Evolutionary conservation across 2,888 invertebrate species (phyloP).

Genomic region (Tinea pellionella): DNA sequence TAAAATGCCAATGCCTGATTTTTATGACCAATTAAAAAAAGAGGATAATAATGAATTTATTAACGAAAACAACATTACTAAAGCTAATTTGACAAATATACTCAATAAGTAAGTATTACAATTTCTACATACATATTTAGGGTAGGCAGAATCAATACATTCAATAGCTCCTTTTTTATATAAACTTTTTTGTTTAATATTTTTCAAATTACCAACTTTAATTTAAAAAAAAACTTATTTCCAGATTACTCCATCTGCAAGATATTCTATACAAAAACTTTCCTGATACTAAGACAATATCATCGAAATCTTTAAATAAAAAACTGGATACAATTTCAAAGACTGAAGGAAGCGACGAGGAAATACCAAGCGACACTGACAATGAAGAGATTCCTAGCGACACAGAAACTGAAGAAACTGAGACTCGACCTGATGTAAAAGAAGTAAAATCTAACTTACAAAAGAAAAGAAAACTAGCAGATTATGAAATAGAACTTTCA

Average conservation of each 20-base stretch:
- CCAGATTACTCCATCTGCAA: constrained; percentile 49
- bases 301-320: constrained; percentile 27
- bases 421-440: constrained; percentile 22
- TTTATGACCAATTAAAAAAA: constrained; percentile 51
- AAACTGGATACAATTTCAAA: constrained; percentile 21
- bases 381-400: constrained; percentile 77
- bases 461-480: constrained; percentile 67
- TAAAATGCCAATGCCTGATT: constrained; percentile 77
- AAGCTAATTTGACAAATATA: constrained; percentile 65
- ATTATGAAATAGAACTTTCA: constrained; percentile 70
- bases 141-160: too few species aligned
- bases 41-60: constrained; percentile 57
- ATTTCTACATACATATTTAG: too few species aligned
- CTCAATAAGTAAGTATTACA: constrained; percentile 69
- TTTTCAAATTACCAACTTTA: too few species aligned
- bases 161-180: too few species aligned
- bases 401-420: constrained; percentile 52
- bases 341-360: constrained; percentile 44
- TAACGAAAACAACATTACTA: constrained; percentile 59
- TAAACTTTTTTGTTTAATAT: too few species aligned
- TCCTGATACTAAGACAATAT: constrained; percentile 75
- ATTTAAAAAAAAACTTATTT: too few species aligned
- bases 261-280: constrained; percentile 68
- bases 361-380: constrained; percentile 64
- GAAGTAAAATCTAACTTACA: constrained; percentile 21